Conservation (phyloP, 2,888 invertebrate genomes). For the Melieria picta region DNA sequence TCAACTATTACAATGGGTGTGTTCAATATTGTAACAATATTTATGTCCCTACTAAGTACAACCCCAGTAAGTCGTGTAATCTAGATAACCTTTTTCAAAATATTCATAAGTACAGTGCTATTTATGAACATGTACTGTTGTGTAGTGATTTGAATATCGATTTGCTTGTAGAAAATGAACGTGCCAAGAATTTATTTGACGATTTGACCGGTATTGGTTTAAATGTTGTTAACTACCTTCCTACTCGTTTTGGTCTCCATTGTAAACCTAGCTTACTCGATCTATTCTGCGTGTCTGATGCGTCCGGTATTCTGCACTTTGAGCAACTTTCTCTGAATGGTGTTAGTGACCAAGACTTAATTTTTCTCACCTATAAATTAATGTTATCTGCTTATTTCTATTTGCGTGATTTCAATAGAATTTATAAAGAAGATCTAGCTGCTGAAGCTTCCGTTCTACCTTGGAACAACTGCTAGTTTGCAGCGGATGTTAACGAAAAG, state of each 20-base stretch:
- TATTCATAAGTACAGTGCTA: not conserved
- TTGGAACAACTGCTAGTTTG: not conserved
- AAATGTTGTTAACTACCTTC: conserved; percentile 3
- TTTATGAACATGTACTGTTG: conserved; percentile 7
- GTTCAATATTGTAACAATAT: too few relatives aligned
- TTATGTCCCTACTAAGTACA: not conserved
- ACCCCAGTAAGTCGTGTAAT: conserved; percentile 8
- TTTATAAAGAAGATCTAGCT: not conserved
- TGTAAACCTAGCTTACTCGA: conserved; percentile 9
- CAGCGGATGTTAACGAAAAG: too few relatives aligned
- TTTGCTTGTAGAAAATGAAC: conserved; percentile 3
- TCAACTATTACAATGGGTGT: too few relatives aligned
- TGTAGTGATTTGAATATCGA: conserved; percentile 4
- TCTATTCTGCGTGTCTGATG: not conserved
- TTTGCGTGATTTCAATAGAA: not conserved
- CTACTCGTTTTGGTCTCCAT: conserved; percentile 5
- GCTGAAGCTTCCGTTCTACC: not conserved
- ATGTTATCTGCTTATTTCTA: not conserved
- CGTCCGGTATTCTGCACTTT: not conserved
- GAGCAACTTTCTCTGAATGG: conserved; percentile 5
- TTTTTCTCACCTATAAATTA: conserved; percentile 8
- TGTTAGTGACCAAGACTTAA: conserved; percentile 12
- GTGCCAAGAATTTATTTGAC: not conserved
- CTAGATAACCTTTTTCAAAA: conserved; percentile 8
- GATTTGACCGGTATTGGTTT: not conserved